Base-by-base conservation (phyloP, 2,888 invertebrate species). In the Lasius platythorax region DNA sequence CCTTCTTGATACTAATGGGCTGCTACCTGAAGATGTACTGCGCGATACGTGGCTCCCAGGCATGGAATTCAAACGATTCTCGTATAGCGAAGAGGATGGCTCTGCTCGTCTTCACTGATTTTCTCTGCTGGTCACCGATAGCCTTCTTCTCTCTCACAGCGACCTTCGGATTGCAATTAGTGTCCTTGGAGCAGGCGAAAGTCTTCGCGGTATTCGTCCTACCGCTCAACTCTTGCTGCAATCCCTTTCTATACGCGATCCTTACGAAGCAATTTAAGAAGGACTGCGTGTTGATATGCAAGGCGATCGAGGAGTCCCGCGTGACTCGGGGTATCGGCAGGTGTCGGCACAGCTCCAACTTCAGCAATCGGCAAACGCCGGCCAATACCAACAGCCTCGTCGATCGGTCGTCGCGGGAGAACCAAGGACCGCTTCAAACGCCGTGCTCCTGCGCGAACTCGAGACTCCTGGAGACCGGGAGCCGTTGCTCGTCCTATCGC, bases 1-100 rank as follows among this genome's bases (percentile, higher is more conserved):
- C 99, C 2, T 99, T 99, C 95, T 96, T 98, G 50, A 98, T 99
- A 84, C 96, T 99, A 78, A 98, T 99, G 97, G 98, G 98, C 79
- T 99, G 99, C 95, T 99, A 99, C 95, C 96, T 99, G 85, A 99
- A 99, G 95, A 99, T 99, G 98, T 99, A 99, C 95, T 98, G 99
- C 95, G 98, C 99, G 81, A 99, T 99, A 90, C 96, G 99, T n/a
- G 99, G 99, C 84, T 99, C 99, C 91, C 98, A 98, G 95, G 99
- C 99, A 0, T 99, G 99, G 99, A 99, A 99, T 95, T 98, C 98
- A 3, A 99, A 99, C 95, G 99, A 99, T 95, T 98, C 99, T 12
- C 96, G 99, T 78, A 99, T 99, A 91, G 99, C 99, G 64, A 99
- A 99, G 95, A 96, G 99, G 61, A 99, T 99, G 99, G 99, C 99